phyloP scores from a whole-genome alignment of 2,888 invertebrate genomes.

The Steromphala cineraria region DNA sequence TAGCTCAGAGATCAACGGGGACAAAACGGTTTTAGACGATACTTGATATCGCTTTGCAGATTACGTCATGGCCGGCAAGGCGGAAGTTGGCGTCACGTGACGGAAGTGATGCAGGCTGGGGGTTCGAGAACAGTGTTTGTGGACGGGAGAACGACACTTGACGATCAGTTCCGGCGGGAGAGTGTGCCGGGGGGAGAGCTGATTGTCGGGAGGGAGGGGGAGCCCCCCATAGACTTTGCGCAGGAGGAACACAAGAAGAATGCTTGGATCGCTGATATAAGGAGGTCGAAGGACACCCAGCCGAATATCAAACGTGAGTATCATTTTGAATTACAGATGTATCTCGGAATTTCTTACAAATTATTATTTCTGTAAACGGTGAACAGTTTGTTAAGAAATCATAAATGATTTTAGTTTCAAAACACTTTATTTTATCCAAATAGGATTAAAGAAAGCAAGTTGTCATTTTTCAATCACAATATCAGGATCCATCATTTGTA shows the following conservation, averaged over 20 bases:
- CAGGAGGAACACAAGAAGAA: neutral
- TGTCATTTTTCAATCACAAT: no score
- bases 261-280: neutral
- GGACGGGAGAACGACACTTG: constrained; percentile 55
- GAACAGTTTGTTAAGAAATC: no score
- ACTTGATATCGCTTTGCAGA: constrained; percentile 35
- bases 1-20: no score
- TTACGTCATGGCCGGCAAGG: constrained; percentile 68
- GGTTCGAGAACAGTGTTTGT: constrained; percentile 68
- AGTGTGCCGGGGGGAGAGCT: neutral
- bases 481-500: no score
- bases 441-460: no score
- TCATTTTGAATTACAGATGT: neutral
- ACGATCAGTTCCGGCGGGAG: neutral
- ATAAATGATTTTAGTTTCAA: no score
- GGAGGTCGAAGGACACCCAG: neutral
- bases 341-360: no score
- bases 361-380: no score
- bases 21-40: no score
- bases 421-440: no score
- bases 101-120: constrained; percentile 67
- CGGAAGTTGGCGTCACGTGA: constrained; percentile 70
- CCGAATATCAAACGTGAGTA: neutral
- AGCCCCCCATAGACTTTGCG: neutral
- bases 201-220: constrained; percentile 4